Conservation (phyloP, 2,113 vertebrate genomes). For the Cryptomyrus ogoouensis region DNA sequence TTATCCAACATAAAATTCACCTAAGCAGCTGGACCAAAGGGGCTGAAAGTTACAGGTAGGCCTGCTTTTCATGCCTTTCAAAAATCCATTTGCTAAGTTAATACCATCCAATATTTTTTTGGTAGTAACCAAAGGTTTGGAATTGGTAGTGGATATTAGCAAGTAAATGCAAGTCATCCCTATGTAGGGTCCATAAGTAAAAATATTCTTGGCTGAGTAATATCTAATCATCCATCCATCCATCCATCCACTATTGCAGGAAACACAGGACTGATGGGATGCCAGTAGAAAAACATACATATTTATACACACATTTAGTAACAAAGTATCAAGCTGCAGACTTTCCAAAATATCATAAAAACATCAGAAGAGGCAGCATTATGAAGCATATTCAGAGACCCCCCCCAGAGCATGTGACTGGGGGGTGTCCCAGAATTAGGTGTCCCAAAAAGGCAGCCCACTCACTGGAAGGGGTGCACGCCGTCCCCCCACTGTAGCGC, state of each 20-base stretch:
- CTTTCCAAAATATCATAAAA: background rate
- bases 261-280: background rate
- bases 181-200: background rate
- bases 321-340: background rate
- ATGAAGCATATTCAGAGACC: background rate
- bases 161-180: background rate
- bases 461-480: constrained; percentile 77
- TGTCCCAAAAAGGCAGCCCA: background rate
- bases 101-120: background rate
- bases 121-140: background rate
- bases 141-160: background rate
- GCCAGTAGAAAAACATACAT: background rate
- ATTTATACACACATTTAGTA: background rate
- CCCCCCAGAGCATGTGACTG: background rate
- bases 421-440: background rate
- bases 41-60: background rate
- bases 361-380: background rate
- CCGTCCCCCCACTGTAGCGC: constrained; percentile 64
- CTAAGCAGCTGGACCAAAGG: background rate
- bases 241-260: background rate
- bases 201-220: background rate
- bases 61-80: background rate
- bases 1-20: background rate
- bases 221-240: background rate
- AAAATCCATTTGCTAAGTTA: background rate